Evolutionary conservation across 2,888 invertebrate genomes (phyloP), one percentile per base, ranked within the genome.

Genomic region (Drosophila recens): DNA sequence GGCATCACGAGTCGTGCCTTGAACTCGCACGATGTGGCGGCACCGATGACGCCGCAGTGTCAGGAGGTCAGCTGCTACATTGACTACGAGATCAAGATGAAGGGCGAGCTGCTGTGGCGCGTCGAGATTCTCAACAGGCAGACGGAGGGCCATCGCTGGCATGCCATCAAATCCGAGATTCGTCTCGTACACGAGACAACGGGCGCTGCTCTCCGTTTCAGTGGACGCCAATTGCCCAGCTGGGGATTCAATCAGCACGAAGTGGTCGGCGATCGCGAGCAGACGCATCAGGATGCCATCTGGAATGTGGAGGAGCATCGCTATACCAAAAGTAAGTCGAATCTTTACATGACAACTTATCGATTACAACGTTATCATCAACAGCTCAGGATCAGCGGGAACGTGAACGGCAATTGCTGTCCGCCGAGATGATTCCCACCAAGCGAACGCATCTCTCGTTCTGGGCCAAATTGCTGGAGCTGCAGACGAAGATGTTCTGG

Each of bases 221-320:
- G 96, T 88, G 98, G 98, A 0, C 95, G 97, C 48, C 97, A 98
- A 90, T 93, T 98, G 69, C 97, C 98, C 0, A 96, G 97, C 65
- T 99, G 98, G 98, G 98, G 97, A 27, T 98, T 97, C 92, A 96
- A 98, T 93, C 98, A 99, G 90, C 97, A 98, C 90, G 98, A 99
- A 93, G 95, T 99, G 3, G 97, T 97, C 0, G 97, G 97, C 0
- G 98, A 98, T 93, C 95, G 96, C 80, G 94, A 95, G 2, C 90
- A 96, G 34, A 95, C 95, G 59, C 97, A 98, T 90, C 96, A 96
- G 75, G 97, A 97, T 92, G 96, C 97, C 0, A 94, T 98, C 40
- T 99, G 98, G 98, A 99, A 99, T 93, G 98, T 98, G 2, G 98
- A 99, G 91, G 98, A 99, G 91, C 99, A 99, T 93, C 94, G 98